Percentiles rank a stretch among this genome's conserved stretches.
Conservation (phyloP, 2,888 invertebrate species). For the Drosophila seclusa region DNA sequence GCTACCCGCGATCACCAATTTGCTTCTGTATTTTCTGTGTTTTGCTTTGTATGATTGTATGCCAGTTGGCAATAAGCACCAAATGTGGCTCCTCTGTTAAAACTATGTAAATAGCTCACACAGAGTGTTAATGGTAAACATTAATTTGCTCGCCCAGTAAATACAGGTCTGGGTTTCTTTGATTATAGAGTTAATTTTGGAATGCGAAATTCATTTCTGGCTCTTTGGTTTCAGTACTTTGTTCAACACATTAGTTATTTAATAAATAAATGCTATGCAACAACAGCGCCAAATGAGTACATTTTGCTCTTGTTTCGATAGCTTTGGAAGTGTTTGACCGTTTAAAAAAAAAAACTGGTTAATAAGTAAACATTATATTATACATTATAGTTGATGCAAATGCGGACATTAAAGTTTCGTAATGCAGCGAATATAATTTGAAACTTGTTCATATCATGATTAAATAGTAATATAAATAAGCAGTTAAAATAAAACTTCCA, state of each 20-base stretch:
- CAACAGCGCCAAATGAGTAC: neutral
- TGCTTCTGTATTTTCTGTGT: neutral
- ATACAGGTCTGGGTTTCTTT: neutral
- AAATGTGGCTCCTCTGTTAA: neutral
- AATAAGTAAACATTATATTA: neutral
- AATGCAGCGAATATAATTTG: neutral
- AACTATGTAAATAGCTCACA: neutral
- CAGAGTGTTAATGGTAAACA: neutral
- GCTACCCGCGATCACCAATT: neutral
- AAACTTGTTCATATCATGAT: neutral
- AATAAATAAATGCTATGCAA: neutral
- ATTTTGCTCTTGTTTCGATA: neutral
- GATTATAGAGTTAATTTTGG: neutral
- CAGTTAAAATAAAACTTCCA: neutral
- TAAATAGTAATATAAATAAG: neutral
- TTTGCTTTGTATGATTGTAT: neutral
- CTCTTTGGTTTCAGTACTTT: neutral
- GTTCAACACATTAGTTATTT: neutral
- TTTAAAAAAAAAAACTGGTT: neutral
- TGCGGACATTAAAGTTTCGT: neutral
- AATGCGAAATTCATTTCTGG: neutral
- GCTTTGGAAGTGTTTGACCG: neutral
- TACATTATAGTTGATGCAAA: constrained; percentile 1
- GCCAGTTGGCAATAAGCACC: neutral
- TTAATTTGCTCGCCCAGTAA: neutral